Conservation (phyloP, 2,888 invertebrate genomes). For the Melanotus villosus region DNA sequence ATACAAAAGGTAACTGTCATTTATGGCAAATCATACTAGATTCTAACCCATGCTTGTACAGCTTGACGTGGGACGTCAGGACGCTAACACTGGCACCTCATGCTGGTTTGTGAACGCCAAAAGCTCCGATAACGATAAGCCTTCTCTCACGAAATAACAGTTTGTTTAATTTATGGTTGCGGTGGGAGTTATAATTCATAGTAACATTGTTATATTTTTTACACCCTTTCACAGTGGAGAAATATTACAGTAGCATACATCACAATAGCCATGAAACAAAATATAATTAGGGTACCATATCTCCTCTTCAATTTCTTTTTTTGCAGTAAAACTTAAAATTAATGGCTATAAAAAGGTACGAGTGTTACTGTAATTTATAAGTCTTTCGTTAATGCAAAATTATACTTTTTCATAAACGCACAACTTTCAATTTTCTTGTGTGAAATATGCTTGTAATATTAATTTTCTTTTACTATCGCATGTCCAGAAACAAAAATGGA, state of each 20-base stretch:
- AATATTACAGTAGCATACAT: slow-evolving; percentile 38
- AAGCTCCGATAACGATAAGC: slow-evolving; percentile 67
- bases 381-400: too few relatives aligned
- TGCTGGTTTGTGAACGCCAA: slow-evolving; percentile 60
- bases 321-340: slow-evolving; percentile 2
- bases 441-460: too few relatives aligned
- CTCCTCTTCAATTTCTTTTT: slow-evolving; percentile 4
- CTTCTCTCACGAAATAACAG: slow-evolving; percentile 66
- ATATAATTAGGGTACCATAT: slow-evolving; percentile 27
- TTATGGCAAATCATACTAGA: slow-evolving; percentile 32
- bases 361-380: too few relatives aligned
- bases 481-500: too few relatives aligned
- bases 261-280: slow-evolving; percentile 31
- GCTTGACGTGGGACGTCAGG: slow-evolving; percentile 49
- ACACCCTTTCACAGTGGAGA: slow-evolving; percentile 40
- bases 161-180: slow-evolving; percentile 67
- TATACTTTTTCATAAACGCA: neutral
- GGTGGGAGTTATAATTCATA: slow-evolving; percentile 66
- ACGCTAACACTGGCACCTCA: slow-evolving; percentile 56
- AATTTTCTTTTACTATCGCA: too few relatives aligned
- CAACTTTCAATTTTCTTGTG: neutral
- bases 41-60: slow-evolving; percentile 41
- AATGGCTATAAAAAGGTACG: slow-evolving; percentile 4
- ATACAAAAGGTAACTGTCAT: slow-evolving; percentile 23
- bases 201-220: slow-evolving; percentile 62